phyloP scores from a whole-genome alignment of 2,797 vertebrate species.

The Clarias pachynema region DNA sequence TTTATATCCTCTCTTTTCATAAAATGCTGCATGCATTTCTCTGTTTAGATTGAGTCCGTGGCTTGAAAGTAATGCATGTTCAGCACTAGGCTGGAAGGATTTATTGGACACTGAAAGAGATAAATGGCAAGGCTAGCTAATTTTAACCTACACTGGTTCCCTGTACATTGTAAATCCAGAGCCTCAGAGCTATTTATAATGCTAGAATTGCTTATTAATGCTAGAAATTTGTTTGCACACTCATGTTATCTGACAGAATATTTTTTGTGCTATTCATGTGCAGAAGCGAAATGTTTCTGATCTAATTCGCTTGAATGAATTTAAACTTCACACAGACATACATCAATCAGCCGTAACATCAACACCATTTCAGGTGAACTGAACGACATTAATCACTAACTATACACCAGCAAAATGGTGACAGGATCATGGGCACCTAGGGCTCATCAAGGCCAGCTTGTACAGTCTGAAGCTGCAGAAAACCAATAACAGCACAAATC shows the following conservation, averaged over 20 bases:
- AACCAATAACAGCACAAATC: too few relatives aligned
- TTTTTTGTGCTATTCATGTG: neutral
- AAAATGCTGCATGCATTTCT: constrained; percentile 19
- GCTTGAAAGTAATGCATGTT: neutral
- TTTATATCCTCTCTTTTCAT: constrained; percentile 39
- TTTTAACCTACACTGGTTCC: neutral
- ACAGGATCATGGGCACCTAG: too few relatives aligned
- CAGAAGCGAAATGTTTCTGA: neutral
- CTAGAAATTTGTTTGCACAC: neutral
- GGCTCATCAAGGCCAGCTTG: too few relatives aligned
- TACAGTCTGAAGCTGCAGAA: too few relatives aligned
- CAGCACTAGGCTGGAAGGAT: constrained; percentile 17
- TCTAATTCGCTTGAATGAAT: neutral
- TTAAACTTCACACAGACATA: neutral
- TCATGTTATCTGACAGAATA: neutral
- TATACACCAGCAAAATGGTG: too few relatives aligned
- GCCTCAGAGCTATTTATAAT: neutral
- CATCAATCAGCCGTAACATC: neutral
- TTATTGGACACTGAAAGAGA: constrained; percentile 25
- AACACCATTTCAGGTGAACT: too few relatives aligned
- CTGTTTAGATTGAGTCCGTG: neutral
- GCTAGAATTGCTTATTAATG: neutral
- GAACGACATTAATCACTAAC: too few relatives aligned
- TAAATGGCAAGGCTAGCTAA: constrained; percentile 3
- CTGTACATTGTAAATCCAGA: neutral